These are phyloP conservation scores for Melanerpes aurifrons DNA, from an alignment of 2,113 vertebrate species.

Conservation along the genomic window DNA sequence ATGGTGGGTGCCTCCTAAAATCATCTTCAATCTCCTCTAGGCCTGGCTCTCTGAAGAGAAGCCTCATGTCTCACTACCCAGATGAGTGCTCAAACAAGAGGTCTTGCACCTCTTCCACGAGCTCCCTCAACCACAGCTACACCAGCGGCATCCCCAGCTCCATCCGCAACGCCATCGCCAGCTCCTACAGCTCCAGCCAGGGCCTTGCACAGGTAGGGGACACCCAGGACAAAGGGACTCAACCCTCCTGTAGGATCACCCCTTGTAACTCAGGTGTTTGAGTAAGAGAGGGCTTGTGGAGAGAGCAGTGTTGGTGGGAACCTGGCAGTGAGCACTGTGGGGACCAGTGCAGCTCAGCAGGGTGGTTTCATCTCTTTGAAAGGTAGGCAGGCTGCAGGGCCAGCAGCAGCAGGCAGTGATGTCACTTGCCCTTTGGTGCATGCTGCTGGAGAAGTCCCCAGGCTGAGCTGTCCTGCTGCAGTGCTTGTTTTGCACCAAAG, in stretches of 20 bases:
- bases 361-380: background rate
- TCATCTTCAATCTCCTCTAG: slow-evolving; percentile 58
- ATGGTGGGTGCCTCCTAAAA: background rate
- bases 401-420: background rate
- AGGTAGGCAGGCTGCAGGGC: background rate
- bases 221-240: accelerated
- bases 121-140: slow-evolving; percentile 77
- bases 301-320: accelerated
- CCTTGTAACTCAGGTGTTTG: accelerated
- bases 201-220: slow-evolving; percentile 83
- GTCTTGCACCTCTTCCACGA: slow-evolving; percentile 89
- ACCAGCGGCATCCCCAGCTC: slow-evolving; percentile 80
- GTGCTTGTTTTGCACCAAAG: background rate
- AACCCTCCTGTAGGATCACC: background rate
- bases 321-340: accelerated
- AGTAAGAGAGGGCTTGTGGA: accelerated
- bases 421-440: accelerated
- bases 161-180: slow-evolving; percentile 88
- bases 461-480: background rate
- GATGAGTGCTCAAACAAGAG: slow-evolving; percentile 88
- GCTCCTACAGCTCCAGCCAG: slow-evolving; percentile 92
- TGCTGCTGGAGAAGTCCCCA: too few species aligned
- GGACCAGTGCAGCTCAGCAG: background rate
- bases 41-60: slow-evolving; percentile 88
- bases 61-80: slow-evolving; percentile 66